phyloP scores from a whole-genome alignment of 2,888 invertebrate genomes.

The Schizotus pectinicornis region DNA sequence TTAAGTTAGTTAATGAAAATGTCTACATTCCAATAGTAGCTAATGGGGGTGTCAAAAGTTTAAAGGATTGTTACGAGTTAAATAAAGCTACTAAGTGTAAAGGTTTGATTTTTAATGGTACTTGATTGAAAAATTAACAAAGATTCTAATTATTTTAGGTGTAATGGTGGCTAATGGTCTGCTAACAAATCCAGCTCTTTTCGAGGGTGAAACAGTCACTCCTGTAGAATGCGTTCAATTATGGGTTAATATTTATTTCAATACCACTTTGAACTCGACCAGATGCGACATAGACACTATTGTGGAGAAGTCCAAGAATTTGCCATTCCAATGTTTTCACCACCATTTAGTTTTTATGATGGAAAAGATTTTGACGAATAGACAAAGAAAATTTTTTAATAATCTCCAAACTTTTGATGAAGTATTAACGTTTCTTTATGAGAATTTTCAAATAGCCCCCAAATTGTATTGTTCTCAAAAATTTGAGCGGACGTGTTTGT shows the following conservation, averaged over 20 bases:
- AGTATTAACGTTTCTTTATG: conserved; percentile 73
- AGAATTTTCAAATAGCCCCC: conserved; percentile 63
- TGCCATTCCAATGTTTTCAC: conserved; percentile 87
- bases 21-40: conserved; percentile 86
- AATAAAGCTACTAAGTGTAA: conserved; percentile 71
- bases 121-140: neutral
- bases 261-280: conserved; percentile 50
- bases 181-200: conserved; percentile 89
- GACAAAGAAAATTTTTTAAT: conserved; percentile 80
- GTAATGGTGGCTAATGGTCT: conserved; percentile 94
- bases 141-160: conserved; percentile 55
- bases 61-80: conserved; percentile 74
- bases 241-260: conserved; percentile 78
- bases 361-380: conserved; percentile 77
- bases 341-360: conserved; percentile 97
- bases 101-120: conserved; percentile 59
- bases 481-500: conserved; percentile 39
- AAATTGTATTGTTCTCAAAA: conserved; percentile 44
- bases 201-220: conserved; percentile 73
- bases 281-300: conserved; percentile 31
- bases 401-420: conserved; percentile 70
- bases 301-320: conserved; percentile 63
- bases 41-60: conserved; percentile 86
- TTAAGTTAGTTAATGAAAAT: conserved; percentile 73
- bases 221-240: conserved; percentile 78